Evolutionary conservation across 2,113 vertebrate species (phyloP).

Genomic region (Anhinga rufa): DNA sequence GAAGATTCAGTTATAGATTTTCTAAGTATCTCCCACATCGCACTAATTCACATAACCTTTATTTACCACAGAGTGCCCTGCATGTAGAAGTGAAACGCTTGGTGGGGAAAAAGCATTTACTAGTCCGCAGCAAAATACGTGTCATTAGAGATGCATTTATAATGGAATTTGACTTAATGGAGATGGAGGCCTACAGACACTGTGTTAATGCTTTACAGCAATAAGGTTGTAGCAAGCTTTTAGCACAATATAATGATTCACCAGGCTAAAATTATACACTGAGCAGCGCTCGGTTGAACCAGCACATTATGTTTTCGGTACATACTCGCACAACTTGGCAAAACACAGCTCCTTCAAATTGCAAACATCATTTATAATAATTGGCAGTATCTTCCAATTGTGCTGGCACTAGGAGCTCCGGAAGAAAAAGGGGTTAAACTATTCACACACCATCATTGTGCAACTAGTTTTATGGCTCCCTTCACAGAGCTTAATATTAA

Average conservation of each 20-base stretch:
- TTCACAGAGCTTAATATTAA: neutral
- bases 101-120: neutral
- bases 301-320: conserved; percentile 16
- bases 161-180: conserved; percentile 32
- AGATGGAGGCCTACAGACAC: neutral
- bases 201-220: neutral
- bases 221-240: conserved; percentile 16
- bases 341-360: conserved; percentile 30
- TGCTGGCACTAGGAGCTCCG: neutral
- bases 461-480: neutral
- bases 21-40: neutral
- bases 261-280: conserved; percentile 26
- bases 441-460: neutral
- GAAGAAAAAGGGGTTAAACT: neutral
- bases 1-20: neutral
- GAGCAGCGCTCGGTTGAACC: neutral
- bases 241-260: conserved; percentile 38
- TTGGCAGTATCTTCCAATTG: neutral
- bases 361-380: conserved; percentile 26
- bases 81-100: neutral
- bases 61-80: neutral
- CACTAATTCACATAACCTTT: conserved; percentile 13
- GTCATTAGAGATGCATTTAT: conserved; percentile 16
- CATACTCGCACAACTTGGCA: neutral
- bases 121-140: neutral